phyloP scores from a whole-genome alignment of 1,140 invertebrate species.

The Drosophila punjabiensis region DNA sequence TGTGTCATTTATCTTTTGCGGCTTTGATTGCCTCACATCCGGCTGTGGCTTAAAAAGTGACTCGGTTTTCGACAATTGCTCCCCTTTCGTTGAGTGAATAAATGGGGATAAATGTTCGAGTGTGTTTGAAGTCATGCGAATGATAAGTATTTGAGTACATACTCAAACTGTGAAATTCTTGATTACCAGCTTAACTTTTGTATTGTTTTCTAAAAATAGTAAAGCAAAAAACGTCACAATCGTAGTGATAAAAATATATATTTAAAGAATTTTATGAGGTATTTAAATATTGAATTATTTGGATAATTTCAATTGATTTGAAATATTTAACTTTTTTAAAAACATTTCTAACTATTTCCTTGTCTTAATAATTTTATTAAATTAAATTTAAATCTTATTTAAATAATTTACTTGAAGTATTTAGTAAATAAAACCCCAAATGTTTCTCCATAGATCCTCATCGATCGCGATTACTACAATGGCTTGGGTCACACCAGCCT shows the following conservation, averaged over 20 bases:
- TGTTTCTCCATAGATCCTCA: slow-evolving; percentile 86
- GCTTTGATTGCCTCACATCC: slow-evolving; percentile 34
- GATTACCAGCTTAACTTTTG: neutral
- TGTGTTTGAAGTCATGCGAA: slow-evolving; percentile 6
- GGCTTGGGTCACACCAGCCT: slow-evolving; percentile 88
- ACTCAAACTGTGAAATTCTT: slow-evolving; percentile 1
- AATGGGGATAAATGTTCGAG: neutral
- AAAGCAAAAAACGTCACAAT: neutral
- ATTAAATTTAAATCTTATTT: neutral
- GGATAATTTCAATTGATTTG: neutral
- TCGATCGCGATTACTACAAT: slow-evolving; percentile 87
- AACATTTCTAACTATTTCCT: neutral
- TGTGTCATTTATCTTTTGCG: neutral
- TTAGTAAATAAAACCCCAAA: neutral
- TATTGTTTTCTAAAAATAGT: neutral
- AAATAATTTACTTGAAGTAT: no score
- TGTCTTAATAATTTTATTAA: neutral
- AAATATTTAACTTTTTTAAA: neutral
- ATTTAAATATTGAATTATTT: neutral
- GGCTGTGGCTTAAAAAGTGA: slow-evolving; percentile 7
- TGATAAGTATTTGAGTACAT: neutral
- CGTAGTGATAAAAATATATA: neutral
- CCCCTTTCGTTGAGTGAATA: slow-evolving; percentile 8
- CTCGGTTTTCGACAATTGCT: slow-evolving; percentile 9
- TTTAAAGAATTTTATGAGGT: neutral